A percentile compares a stretch with the other conserved stretches of the same genome.
Conservation (phyloP, 2,797 vertebrate species). For the Tachyglossus aculeatus region DNA sequence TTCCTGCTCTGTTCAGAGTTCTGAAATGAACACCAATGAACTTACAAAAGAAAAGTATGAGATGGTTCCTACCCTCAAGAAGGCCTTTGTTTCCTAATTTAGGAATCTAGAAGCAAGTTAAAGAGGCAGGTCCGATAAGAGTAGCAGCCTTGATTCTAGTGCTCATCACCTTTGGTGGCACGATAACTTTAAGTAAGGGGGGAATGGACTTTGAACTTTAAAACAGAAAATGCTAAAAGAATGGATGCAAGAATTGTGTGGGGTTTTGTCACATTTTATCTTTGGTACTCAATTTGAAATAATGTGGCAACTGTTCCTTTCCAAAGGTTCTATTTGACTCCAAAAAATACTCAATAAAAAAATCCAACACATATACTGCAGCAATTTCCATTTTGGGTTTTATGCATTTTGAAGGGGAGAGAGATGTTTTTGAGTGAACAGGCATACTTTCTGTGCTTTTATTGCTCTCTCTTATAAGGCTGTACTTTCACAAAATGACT, state of each 20-base stretch:
- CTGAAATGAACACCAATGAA: too few species aligned
- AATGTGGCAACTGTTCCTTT: neutral
- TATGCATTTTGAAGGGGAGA: neutral
- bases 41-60: too few species aligned
- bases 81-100: too few species aligned
- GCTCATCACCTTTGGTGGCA: too few species aligned
- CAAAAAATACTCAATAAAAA: neutral
- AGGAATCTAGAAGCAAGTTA: too few species aligned
- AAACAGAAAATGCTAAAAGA: too few species aligned
- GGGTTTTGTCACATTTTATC: neutral
- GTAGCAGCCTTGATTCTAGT: too few species aligned
- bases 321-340: neutral
- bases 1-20: too few species aligned
- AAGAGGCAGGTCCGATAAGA: too few species aligned
- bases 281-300: slow-evolving; percentile 2
- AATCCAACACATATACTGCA: neutral
- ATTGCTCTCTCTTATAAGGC: neutral
- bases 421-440: neutral
- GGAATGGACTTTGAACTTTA: too few species aligned
- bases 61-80: too few species aligned
- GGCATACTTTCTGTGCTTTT: neutral
- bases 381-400: neutral
- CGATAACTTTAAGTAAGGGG: too few species aligned
- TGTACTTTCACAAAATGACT: neutral
- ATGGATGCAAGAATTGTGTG: neutral